Percentiles rank a stretch among this genome's conserved stretches.
Evolutionary conservation across 1,140 invertebrate genomes (phyloP).

Genomic region (Ephestia elutella): DNA sequence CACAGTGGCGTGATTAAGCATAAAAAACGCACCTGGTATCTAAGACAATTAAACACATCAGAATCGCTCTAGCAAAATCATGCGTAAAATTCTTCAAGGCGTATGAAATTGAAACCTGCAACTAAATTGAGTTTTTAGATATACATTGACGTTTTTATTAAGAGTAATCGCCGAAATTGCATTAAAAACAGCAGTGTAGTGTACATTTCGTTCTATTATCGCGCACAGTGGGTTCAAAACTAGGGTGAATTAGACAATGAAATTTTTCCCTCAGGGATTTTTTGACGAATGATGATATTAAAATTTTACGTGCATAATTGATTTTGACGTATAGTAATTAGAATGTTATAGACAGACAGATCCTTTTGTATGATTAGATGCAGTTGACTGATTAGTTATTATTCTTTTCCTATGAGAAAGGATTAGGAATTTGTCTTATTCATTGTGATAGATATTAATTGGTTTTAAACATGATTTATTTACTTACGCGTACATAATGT

Average conservation of each 20-base stretch:
- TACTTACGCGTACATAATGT: background rate
- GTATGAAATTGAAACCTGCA: conserved; percentile 17
- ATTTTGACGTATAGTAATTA: conserved; percentile 62
- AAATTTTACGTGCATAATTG: conserved; percentile 47
- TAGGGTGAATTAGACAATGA: conserved; percentile 17
- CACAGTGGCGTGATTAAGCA: conserved; percentile 37
- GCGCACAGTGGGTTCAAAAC: background rate
- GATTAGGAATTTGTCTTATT: conserved; percentile 1
- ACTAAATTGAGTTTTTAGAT: background rate
- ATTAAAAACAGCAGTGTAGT: background rate
- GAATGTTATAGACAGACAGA: conserved; percentile 49
- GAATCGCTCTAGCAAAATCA: conserved; percentile 38
- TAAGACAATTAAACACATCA: conserved; percentile 42
- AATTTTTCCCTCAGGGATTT: conserved; percentile 24
- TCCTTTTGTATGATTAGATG: conserved; percentile 37
- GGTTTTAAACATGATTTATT: background rate
- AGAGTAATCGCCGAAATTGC: background rate
- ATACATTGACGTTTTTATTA: background rate
- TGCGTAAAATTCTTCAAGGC: conserved; percentile 37
- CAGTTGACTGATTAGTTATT: conserved; percentile 40
- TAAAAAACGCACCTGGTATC: conserved; percentile 39
- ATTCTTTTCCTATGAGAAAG: conserved; percentile 42
- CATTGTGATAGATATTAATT: conserved; percentile 4
- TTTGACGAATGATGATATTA: conserved; percentile 50
- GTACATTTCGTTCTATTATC: background rate